Base-by-base conservation (phyloP, 2,888 invertebrate species). In the Pandemis cinnamomeana region DNA sequence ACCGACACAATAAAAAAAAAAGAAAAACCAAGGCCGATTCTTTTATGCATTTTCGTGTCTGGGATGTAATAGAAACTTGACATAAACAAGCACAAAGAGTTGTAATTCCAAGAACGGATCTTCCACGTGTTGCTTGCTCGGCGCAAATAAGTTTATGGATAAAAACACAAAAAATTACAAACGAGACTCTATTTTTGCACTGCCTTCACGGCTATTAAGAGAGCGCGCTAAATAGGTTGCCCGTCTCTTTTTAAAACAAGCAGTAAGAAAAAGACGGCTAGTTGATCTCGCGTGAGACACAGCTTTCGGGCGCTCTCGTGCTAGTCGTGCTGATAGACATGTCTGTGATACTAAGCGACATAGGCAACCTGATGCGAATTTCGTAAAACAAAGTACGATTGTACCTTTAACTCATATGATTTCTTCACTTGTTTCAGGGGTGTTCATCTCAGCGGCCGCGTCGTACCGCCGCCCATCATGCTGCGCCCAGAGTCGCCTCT, bases 401-500 rank as follows among this genome's bases (percentile, higher is more conserved):
- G 44, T 44, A 44, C 44, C 6, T 51, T 51, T 51, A 5, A 7
- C 0, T 51, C 51, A 51, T 51, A n/a, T 11, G 1, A 7, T 66
- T 67, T 7, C 41, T 53, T 77, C 8, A 7, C 58, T 91, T 88
- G 87, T 93, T 92, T 0, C 91, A 94, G 93, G 93, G 84, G 89
- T 86, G 84, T 84, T 82, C 80, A 81, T 82, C 79, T 79, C 84
- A 83, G 89, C 89, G 90, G 91, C 90, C 87, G 84, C 80, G 80
- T 77, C 83, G 82, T 82, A 83, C 81, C 87, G 90, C 88, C 91
- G 91, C 86, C 87, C 86, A 88, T 81, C 81, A 94, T 94, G 94
- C 88, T 94, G 87, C 93, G 94, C 80, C 94, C 94, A 79, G 94
- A 94, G 83, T 94, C 94, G 70, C 93, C 94, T n/a, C 93, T 94